phyloP scores from a whole-genome alignment of 2,797 vertebrate species.

The Epinephelus malabaricus region DNA sequence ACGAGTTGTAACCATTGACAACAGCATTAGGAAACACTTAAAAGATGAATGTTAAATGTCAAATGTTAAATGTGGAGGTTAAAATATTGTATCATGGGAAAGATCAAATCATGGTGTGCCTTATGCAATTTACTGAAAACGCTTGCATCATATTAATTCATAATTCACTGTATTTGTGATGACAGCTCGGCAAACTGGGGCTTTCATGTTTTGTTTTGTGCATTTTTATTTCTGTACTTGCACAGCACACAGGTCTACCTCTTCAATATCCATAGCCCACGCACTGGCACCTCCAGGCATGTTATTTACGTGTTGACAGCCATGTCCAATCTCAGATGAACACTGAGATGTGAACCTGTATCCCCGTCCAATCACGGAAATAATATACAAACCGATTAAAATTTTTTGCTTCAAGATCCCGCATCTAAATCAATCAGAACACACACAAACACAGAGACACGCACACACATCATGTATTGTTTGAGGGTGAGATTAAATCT shows the following conservation, averaged over 20 bases:
- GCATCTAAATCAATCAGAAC: slow-evolving; percentile 45
- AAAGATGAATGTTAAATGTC: slow-evolving; percentile 3
- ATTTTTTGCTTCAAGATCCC: slow-evolving; percentile 32
- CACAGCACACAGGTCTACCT: neutral
- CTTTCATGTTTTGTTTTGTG: slow-evolving; percentile 19
- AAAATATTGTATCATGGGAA: neutral
- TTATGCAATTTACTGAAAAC: neutral
- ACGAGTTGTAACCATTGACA: neutral
- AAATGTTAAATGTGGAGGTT: neutral
- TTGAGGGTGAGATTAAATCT: slow-evolving; percentile 66
- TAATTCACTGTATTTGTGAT: slow-evolving; percentile 17
- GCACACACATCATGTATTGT: slow-evolving; percentile 47
- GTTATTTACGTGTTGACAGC: slow-evolving; percentile 51
- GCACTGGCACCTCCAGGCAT: slow-evolving; percentile 25
- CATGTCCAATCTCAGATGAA: slow-evolving; percentile 43
- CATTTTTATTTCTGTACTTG: slow-evolving; percentile 14
- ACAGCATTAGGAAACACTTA: neutral
- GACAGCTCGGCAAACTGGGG: slow-evolving; percentile 25
- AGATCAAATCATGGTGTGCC: neutral
- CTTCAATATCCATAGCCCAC: slow-evolving; percentile 28
- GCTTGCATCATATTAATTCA: neutral
- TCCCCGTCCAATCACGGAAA: slow-evolving; percentile 35
- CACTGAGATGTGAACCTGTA: slow-evolving; percentile 31
- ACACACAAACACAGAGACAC: neutral
- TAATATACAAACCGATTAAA: slow-evolving; percentile 20